Conservation (phyloP, 2,797 vertebrate species). For the Falco concolor region DNA sequence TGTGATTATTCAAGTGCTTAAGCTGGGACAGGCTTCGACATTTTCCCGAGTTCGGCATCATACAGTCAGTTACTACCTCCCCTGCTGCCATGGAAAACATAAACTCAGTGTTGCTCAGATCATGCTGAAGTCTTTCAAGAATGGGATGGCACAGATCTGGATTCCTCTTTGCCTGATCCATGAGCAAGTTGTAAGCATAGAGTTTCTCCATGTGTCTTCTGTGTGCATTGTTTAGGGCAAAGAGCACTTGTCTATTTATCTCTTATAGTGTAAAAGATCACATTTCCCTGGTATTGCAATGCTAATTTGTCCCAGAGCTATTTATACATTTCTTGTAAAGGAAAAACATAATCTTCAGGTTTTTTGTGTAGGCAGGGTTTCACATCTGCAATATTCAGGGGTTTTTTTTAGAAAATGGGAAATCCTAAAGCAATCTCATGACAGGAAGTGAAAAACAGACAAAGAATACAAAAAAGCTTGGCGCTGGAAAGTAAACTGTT, state of each 20-base stretch:
- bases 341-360: background rate
- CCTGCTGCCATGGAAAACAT: background rate
- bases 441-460: background rate
- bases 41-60: background rate
- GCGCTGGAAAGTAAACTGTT: background rate
- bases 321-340: background rate
- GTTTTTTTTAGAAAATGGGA: background rate
- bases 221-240: background rate
- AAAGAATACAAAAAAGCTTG: background rate
- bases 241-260: background rate
- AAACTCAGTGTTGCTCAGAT: background rate
- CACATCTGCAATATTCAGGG: background rate
- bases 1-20: background rate
- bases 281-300: background rate
- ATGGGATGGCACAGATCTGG: background rate
- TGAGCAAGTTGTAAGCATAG: background rate
- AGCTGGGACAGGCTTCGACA: background rate
- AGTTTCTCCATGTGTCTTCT: fast-evolving
- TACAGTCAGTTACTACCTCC: background rate
- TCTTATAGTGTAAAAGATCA: background rate
- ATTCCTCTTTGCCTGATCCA: background rate
- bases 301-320: background rate
- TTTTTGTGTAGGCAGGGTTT: background rate
- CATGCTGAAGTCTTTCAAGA: background rate
- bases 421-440: background rate